These are phyloP conservation scores for Drosophila azteca DNA, from an alignment of 1,140 invertebrate species.

Conservation along the genomic window DNA sequence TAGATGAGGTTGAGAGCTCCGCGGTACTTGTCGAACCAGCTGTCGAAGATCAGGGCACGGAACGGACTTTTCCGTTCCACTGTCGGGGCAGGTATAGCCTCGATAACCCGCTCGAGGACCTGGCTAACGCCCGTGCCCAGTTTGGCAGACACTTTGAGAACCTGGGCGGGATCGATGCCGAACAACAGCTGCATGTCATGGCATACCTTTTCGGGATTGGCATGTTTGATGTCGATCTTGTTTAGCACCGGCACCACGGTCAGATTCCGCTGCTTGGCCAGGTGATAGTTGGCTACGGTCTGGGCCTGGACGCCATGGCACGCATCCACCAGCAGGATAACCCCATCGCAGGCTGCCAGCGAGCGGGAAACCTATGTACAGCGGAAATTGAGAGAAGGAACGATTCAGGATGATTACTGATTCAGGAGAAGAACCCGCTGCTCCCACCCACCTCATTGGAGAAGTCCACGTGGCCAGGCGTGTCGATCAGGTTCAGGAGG, in stretches of 20 bases:
- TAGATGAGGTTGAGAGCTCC: constrained; percentile 93
- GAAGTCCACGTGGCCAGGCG: constrained; percentile 99
- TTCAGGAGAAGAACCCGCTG: background rate
- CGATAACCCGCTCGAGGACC: constrained; percentile 91
- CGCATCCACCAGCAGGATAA: constrained; percentile 97
- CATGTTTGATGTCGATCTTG: constrained; percentile 97
- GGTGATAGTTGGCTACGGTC: constrained; percentile 97
- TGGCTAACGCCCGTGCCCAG: constrained; percentile 91
- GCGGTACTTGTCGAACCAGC: constrained; percentile 95
- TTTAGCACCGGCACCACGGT: constrained; percentile 96
- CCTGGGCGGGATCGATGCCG: constrained; percentile 90
- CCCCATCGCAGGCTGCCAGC: constrained; percentile 96
- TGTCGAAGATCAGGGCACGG: constrained; percentile 95
- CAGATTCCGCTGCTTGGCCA: constrained; percentile 93
- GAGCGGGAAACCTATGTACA: constrained; percentile 88
- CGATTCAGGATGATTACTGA: too few relatives aligned
- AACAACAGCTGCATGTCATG: constrained; percentile 93
- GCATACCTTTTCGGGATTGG: constrained; percentile 92
- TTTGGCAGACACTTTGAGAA: constrained; percentile 94
- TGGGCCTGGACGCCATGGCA: constrained; percentile 99
- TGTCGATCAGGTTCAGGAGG: constrained; percentile 98
- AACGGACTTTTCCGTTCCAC: constrained; percentile 87
- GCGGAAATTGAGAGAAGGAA: background rate
- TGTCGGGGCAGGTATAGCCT: constrained; percentile 90
- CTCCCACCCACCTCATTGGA: constrained; percentile 92